Conservation (phyloP, 2,113 vertebrate species). For the Elaphurus davidianus region DNA sequence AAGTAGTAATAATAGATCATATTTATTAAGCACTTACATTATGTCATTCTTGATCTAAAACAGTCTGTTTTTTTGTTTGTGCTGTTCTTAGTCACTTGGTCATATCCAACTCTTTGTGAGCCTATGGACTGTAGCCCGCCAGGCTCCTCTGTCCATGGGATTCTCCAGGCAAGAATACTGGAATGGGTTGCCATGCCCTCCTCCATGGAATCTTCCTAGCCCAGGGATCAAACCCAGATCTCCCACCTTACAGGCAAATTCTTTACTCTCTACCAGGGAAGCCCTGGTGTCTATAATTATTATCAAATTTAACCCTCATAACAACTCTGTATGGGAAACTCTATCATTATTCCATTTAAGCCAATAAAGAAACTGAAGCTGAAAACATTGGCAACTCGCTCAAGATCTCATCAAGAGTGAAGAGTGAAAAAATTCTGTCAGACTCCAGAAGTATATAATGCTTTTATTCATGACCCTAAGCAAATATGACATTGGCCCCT, state of each 20-base stretch:
- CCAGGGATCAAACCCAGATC: not conserved
- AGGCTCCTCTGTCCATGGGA: not conserved
- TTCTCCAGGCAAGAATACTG: not conserved
- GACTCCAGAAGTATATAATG: not conserved
- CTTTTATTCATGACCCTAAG: not conserved
- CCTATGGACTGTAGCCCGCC: not conserved
- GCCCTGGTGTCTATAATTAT: not conserved
- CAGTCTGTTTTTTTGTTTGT: not conserved
- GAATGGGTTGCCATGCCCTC: not conserved
- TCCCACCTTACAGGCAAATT: fast-evolving
- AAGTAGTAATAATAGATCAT: not conserved
- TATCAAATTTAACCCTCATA: not conserved
- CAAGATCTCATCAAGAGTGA: not conserved
- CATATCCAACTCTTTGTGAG: not conserved
- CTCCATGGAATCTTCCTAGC: not conserved
- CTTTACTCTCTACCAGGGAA: not conserved
- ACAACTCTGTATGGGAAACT: not conserved
- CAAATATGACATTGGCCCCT: not conserved
- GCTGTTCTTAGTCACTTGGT: not conserved
- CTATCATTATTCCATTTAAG: not conserved
- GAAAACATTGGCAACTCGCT: not conserved
- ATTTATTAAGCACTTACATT: not conserved
- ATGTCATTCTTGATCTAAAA: not conserved
- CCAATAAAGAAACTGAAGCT: not conserved
- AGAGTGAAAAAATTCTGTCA: not conserved